A percentile compares a stretch with the other conserved stretches of the same genome.
phyloP scores from a whole-genome alignment of 2,797 vertebrate species.

The Eulemur rubriventer region DNA sequence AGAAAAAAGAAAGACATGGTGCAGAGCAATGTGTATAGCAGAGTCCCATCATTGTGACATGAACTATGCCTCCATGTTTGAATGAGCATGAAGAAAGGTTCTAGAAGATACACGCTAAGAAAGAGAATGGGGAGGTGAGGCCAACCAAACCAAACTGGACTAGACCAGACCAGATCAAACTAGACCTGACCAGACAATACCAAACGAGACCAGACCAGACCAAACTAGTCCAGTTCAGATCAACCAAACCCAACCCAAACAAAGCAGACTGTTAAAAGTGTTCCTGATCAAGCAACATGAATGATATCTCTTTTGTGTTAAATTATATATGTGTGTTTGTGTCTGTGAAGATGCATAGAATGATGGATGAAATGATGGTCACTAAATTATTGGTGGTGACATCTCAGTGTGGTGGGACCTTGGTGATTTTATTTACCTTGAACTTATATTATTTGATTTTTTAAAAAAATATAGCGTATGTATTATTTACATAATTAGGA shows the following conservation, averaged over 20 bases:
- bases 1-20: background rate
- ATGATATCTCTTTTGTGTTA: background rate
- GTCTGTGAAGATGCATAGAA: background rate
- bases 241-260: background rate
- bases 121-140: background rate
- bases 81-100: background rate
- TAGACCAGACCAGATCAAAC: background rate
- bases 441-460: background rate
- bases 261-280: background rate
- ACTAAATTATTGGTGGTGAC: background rate
- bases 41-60: background rate
- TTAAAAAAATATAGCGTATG: background rate
- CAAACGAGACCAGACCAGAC: background rate
- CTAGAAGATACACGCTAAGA: background rate
- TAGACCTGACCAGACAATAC: background rate
- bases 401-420: background rate
- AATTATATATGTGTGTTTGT: background rate
- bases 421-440: background rate
- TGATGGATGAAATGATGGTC: background rate
- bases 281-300: background rate
- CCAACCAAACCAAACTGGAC: background rate
- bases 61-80: background rate
- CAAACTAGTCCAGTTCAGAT: background rate
- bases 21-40: background rate
- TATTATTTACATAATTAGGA: background rate